Evolutionary conservation across 2,797 vertebrate species (phyloP).

Genomic region (Molossus alvarezi): DNA sequence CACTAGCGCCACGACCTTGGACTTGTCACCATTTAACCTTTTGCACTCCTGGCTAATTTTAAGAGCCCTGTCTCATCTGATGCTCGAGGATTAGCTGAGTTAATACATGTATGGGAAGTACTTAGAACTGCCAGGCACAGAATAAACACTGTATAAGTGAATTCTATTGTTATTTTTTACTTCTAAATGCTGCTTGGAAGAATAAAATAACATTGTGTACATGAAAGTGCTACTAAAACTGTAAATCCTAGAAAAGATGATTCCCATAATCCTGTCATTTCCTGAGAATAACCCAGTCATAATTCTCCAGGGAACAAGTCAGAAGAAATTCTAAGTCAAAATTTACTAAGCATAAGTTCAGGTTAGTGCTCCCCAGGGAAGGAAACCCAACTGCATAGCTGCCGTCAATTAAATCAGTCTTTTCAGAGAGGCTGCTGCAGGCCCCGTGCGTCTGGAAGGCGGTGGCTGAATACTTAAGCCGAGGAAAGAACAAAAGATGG

Average conservation of each 20-base stretch:
- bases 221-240: conserved; percentile 46
- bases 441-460: conserved; percentile 42
- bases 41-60: conserved; percentile 61
- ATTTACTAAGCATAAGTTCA: conserved; percentile 62
- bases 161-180: conserved; percentile 65
- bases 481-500: conserved; percentile 40
- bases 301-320: conserved; percentile 65
- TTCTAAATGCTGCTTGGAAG: conserved; percentile 57
- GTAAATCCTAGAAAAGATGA: conserved; percentile 64
- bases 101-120: background rate
- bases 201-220: conserved; percentile 53
- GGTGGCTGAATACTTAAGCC: conserved; percentile 1
- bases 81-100: conserved; percentile 50
- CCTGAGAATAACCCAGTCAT: conserved; percentile 33
- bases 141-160: conserved; percentile 27
- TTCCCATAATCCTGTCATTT: conserved; percentile 50
- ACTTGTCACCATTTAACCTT: conserved; percentile 52
- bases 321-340: conserved; percentile 72
- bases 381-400: conserved; percentile 30
- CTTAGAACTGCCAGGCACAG: conserved; percentile 9
- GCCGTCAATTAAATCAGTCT: conserved; percentile 67
- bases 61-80: background rate
- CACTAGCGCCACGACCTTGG: background rate
- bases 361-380: conserved; percentile 21
- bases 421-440: conserved; percentile 2